Evolutionary conservation across 2,113 vertebrate species (phyloP).

Genomic region (Sciurus niger): DNA sequence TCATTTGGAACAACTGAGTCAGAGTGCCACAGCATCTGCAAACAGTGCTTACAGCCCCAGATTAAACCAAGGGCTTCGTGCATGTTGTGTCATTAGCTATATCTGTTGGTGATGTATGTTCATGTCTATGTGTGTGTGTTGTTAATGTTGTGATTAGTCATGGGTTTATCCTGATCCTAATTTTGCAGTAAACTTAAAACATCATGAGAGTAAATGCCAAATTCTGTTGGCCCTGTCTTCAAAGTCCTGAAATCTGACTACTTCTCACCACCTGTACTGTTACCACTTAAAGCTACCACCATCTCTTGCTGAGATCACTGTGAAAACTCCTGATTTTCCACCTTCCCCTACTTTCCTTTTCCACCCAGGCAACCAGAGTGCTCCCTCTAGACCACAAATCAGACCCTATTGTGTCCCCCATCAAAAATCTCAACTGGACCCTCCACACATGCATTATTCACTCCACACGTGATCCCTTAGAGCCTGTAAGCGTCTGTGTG

Average conservation of each 20-base stretch:
- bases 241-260: slow-evolving; percentile 11
- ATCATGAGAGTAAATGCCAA: neutral
- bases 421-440: neutral
- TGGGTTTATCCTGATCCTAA: neutral
- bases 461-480: neutral
- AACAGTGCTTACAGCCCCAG: neutral
- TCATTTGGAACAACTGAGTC: neutral
- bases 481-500: neutral
- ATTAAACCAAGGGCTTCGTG: neutral
- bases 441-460: neutral
- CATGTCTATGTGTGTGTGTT: neutral
- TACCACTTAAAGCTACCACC: neutral
- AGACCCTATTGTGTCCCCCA: neutral
- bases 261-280: neutral
- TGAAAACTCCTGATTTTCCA: neutral
- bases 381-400: neutral
- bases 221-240: slow-evolving; percentile 4
- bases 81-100: neutral
- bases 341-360: neutral
- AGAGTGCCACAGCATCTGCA: neutral
- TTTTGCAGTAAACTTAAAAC: slow-evolving; percentile 55
- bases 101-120: neutral
- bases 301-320: neutral
- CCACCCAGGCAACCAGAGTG: neutral
- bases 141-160: slow-evolving; percentile 7